These are phyloP conservation scores for Phrynocephalus vlangalii DNA, from an alignment of 2,797 vertebrate genomes.

Conservation along the genomic window DNA sequence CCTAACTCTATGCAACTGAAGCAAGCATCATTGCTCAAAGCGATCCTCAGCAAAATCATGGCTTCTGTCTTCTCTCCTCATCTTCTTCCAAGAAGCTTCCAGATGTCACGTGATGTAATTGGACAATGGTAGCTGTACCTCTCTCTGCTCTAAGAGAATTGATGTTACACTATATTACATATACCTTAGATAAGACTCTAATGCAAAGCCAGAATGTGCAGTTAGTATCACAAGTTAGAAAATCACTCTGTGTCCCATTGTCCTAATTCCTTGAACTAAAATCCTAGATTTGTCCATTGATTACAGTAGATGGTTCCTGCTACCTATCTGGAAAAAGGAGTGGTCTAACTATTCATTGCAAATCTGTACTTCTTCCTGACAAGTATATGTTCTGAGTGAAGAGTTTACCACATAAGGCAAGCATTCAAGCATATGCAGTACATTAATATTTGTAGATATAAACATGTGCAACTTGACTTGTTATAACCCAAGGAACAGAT, in stretches of 20 bases:
- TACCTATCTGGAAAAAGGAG: not conserved
- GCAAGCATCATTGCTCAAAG: too few relatives aligned
- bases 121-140: too few relatives aligned
- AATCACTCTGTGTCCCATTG: too few relatives aligned
- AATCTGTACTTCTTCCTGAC: not conserved
- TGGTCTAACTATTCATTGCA: not conserved
- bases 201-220: too few relatives aligned
- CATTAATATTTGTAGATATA: not conserved
- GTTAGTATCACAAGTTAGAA: too few relatives aligned
- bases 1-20: too few relatives aligned
- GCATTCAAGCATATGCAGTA: not conserved
- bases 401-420: not conserved
- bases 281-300: not conserved
- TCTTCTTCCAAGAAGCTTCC: too few relatives aligned
- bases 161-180: not conserved
- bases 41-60: too few relatives aligned
- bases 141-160: too few relatives aligned
- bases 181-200: not conserved
- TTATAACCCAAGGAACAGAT: not conserved
- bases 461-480: not conserved
- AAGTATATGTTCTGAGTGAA: not conserved
- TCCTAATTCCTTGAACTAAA: not conserved
- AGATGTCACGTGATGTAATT: too few relatives aligned
- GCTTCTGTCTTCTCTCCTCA: too few relatives aligned
- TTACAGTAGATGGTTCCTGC: not conserved